Evolutionary conservation across 1,140 invertebrate species (phyloP), one percentile per base, ranked within the genome.

Genomic region (Orchesella cincta): DNA sequence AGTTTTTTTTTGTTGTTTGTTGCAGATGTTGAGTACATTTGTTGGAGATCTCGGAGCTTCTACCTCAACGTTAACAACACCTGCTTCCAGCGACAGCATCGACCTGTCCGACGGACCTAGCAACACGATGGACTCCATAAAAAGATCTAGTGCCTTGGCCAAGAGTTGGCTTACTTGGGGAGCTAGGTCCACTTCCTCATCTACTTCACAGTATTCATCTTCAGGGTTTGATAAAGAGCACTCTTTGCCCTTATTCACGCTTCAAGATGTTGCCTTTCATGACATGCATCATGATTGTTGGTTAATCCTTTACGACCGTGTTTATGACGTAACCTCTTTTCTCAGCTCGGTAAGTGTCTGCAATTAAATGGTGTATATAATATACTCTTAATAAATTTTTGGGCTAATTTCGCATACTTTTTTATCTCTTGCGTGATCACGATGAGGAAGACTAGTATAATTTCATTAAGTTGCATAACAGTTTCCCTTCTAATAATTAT

Each of bases 291-390:
- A 87, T 71, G 88, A 89, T 77, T 86, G 86, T 54, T 91, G 89
- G 89, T 83, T 90, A n/a, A 84, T 90, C 18, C 84, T 91, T 31
- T 86, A 89, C 80, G 88, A 90, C 81, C 81, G 83, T 34, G 88
- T 91, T 0, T 91, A 90, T 82, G 89, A 91, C 80, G 84, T 91
- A 0, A 90, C 90, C 0, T 84, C 86, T 71, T 91, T 91, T 83
- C 76, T 90, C 8, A 81, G 85, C 74, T 86, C 90, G 87, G 87
- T 87, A 81, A 80, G 84, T 54, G 12, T 28, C 74, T 28, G 14
- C 39, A 33, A 74, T 29, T 26, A 46, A 36, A 46, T 64, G 8
- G 8, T 46, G 20, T 46, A 46, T 46, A 46, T 12, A 46, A 46
- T 46, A 46, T 46, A n/a, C n/a, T n/a, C n/a, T n/a, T n/a, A n/a